Base-by-base conservation (phyloP, 92 coral and sea anemone species). In the Phenganax subtilis region DNA sequence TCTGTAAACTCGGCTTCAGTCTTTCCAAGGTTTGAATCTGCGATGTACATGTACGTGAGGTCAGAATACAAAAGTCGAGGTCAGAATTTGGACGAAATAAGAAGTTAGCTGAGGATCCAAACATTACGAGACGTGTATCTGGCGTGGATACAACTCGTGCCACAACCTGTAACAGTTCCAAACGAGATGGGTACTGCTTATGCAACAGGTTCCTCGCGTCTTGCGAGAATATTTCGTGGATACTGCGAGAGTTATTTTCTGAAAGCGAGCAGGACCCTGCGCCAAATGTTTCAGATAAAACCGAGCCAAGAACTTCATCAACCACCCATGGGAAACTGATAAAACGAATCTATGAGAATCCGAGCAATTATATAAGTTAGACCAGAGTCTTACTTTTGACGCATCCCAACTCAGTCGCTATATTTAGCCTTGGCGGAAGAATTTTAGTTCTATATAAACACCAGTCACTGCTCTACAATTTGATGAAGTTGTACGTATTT, bases 301-400 rank as follows among this genome's bases (percentile, higher is more conserved):
- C 86, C 12, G 89, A 60, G 30, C 89, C 71, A 89, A 96, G 88
- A 82, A 96, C 89, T 85, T 96, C 99, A 87, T 96, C 97, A 54
- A 96, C 92, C 28, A 96, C 70, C 99, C 99, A 96, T 14, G 99
- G 97, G 70, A 96, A 92, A 84, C 99, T 96, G 71, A 96, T 85
- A 75, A 87, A 96, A 83, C 86, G 96, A 31, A 14, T 71, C 74
- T 73, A 63, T 77, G 71, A 61, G 54, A 51, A 54, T 54, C 57
- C 47, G 47, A 37, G 47, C 2, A 37, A 37, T 37, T 37, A 37
- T 5, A 37, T 37, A 20, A 20, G 25, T 20, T 20, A 37, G 47
- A 37, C 47, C 47, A 5, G 47, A 37, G 47, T 37, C 47, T 37
- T 37, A 37, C 47, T 37, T 37, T 37, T 37, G 47, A 5, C 47